phyloP scores from a whole-genome alignment of 2,888 invertebrate genomes.

The Graphium colonna region DNA sequence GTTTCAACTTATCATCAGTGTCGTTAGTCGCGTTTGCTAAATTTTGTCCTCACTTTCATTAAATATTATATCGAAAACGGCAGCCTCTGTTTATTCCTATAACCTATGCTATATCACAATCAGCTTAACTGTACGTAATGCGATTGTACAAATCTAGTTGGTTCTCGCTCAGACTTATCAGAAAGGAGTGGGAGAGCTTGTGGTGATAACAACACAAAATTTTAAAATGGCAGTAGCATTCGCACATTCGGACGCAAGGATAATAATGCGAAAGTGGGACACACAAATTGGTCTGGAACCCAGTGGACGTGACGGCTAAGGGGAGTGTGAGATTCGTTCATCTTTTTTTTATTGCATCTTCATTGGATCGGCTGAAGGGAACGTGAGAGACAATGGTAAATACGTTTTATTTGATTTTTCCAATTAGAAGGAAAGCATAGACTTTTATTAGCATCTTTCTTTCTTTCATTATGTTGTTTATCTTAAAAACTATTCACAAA shows the following conservation, averaged over 20 bases:
- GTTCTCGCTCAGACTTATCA: slow-evolving; percentile 31
- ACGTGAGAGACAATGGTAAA: slow-evolving; percentile 51
- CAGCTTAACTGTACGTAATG: slow-evolving; percentile 9
- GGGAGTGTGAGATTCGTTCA: slow-evolving; percentile 35
- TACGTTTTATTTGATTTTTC: slow-evolving; percentile 28
- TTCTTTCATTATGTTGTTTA: not conserved
- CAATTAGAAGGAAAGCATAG: not conserved
- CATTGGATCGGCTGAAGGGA: slow-evolving; percentile 29
- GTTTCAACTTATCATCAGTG: not conserved
- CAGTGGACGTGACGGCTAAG: slow-evolving; percentile 31
- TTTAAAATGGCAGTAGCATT: slow-evolving; percentile 42
- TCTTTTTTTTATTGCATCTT: slow-evolving; percentile 25
- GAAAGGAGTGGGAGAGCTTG: slow-evolving; percentile 30
- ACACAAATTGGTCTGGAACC: slow-evolving; percentile 55
- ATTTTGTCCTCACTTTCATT: not conserved
- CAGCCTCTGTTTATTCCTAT: slow-evolving; percentile 14
- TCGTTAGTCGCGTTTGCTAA: not conserved
- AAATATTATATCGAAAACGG: not conserved
- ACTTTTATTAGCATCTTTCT: too few species aligned
- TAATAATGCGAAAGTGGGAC: slow-evolving; percentile 46
- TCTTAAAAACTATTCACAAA: not conserved
- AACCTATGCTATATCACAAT: slow-evolving; percentile 5
- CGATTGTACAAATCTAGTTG: slow-evolving; percentile 19
- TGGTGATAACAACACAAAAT: slow-evolving; percentile 38
- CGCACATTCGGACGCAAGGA: slow-evolving; percentile 48